phyloP scores from a whole-genome alignment of 2,888 invertebrate genomes.

The Harpalus rubripes region DNA sequence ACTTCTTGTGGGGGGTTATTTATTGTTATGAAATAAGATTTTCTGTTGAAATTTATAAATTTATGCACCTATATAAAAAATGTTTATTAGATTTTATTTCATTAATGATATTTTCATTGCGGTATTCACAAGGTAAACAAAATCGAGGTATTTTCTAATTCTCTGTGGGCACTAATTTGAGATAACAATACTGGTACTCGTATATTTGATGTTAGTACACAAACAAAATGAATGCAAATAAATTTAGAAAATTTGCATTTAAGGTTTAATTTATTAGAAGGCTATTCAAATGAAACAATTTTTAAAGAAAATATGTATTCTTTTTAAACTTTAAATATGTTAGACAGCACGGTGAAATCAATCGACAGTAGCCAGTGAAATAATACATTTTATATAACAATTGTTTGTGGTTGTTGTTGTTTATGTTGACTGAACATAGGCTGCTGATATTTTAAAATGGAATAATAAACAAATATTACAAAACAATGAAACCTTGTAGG shows the following conservation, averaged over 20 bases:
- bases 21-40: constrained; percentile 33
- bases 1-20: constrained; percentile 7
- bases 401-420: no score
- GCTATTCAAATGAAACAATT: no score
- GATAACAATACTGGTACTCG: constrained; percentile 13
- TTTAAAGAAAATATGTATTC: no score
- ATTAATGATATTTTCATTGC: constrained; percentile 23
- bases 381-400: no score
- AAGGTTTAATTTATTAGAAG: not conserved
- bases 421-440: no score
- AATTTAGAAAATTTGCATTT: not conserved
- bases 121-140: constrained; percentile 8
- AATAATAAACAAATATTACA: no score
- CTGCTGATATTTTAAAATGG: no score
- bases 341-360: no score
- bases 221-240: constrained; percentile 8
- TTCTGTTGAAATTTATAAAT: constrained; percentile 20
- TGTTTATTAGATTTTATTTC: constrained; percentile 15
- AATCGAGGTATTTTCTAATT: constrained; percentile 1
- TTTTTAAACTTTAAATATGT: no score
- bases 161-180: not conserved
- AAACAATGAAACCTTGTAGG: no score
- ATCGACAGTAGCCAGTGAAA: no score
- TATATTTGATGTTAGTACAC: constrained; percentile 1
- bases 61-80: constrained; percentile 8